phyloP scores from a whole-genome alignment of 2,113 vertebrate species.

The Macquaria australasica region DNA sequence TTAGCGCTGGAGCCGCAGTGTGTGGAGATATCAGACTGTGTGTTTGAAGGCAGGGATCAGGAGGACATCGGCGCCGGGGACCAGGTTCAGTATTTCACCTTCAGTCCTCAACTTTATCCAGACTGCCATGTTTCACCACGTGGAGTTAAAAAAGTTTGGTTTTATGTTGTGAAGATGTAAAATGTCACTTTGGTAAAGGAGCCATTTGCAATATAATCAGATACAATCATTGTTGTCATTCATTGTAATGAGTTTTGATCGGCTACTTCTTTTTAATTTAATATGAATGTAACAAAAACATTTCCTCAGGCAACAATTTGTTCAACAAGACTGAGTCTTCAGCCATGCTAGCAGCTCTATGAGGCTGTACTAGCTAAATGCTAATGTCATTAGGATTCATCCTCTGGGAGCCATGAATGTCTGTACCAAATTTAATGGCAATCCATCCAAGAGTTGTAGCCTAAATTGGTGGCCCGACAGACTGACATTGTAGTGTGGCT shows the following conservation, averaged over 20 bases:
- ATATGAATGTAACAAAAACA: background rate
- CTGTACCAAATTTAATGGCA: too few relatives aligned
- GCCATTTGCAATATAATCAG: background rate
- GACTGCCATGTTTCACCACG: background rate
- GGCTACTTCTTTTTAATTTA: background rate
- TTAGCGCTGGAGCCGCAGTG: constrained; percentile 83
- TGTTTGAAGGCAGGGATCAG: constrained; percentile 79
- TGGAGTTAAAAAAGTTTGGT: background rate
- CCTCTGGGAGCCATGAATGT: too few relatives aligned
- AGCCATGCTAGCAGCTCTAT: too few relatives aligned
- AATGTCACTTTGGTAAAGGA: background rate
- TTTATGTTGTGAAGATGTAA: background rate
- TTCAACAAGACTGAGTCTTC: too few relatives aligned
- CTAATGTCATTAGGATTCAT: too few relatives aligned
- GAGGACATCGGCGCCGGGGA: constrained; percentile 86
- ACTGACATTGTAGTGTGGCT: too few relatives aligned
- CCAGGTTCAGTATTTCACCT: constrained; percentile 73
- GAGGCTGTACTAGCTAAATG: too few relatives aligned
- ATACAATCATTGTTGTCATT: background rate
- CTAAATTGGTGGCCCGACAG: too few relatives aligned
- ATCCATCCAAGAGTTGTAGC: too few relatives aligned
- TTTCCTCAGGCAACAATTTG: background rate
- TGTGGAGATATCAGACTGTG: constrained; percentile 80
- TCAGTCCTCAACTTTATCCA: background rate
- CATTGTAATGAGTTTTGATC: background rate